phyloP scores from a whole-genome alignment of 2,888 invertebrate genomes.

The Tetragnatha montana region DNA sequence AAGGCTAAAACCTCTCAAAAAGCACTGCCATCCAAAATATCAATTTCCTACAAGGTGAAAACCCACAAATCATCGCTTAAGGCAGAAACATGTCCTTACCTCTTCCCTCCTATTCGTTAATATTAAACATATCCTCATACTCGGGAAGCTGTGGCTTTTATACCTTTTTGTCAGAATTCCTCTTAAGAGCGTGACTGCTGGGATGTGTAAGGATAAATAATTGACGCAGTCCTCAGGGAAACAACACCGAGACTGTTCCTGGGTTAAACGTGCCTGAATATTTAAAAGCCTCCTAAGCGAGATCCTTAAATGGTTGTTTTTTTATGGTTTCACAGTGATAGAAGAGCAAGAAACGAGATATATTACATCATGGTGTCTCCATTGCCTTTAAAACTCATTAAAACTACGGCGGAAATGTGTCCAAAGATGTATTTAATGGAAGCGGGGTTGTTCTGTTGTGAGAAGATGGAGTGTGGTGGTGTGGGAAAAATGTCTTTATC shows the following conservation, averaged over 20 bases:
- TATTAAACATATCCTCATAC: too few species aligned
- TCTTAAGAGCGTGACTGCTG: background rate
- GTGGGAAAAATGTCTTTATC: too few species aligned
- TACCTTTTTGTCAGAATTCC: background rate
- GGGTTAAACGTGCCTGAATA: background rate
- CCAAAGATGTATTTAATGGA: background rate
- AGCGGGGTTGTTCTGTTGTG: background rate
- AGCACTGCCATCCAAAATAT: too few species aligned
- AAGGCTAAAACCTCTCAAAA: too few species aligned
- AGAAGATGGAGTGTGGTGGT: background rate
- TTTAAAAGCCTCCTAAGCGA: background rate
- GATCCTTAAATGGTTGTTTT: background rate
- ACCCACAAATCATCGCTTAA: too few species aligned
- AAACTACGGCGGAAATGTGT: background rate
- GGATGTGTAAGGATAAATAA: background rate
- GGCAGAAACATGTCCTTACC: too few species aligned
- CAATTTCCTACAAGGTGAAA: too few species aligned
- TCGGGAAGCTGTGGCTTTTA: too few species aligned
- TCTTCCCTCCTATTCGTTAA: too few species aligned
- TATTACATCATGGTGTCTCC: background rate
- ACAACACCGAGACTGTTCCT: background rate
- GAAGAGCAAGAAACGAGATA: background rate
- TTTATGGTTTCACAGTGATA: background rate
- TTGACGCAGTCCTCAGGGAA: background rate
- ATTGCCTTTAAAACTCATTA: background rate